Base-by-base conservation (phyloP, 2,113 vertebrate species). In the Xenopus borealis region DNA sequence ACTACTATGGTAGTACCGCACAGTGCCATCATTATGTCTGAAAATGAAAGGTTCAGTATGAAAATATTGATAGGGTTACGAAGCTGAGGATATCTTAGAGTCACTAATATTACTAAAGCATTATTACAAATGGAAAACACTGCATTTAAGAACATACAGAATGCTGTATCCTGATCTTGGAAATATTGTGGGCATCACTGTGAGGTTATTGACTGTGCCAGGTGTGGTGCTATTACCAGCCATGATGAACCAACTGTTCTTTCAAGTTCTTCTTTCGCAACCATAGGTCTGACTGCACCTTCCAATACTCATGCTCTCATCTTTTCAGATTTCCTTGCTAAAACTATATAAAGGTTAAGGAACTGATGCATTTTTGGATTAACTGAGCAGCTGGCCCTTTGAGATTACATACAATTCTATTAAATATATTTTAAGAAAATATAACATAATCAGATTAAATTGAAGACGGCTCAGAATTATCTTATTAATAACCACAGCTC, bases 121-220 rank as follows among this genome's bases (percentile, higher is more conserved):
- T 90, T 89, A 79, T 90, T 91, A 46, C 88, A 87, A 8, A 89
- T 81, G 0, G 85, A 83, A 44, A 89, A 68, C 44, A 88, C 57
- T 0, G 85, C 86, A 82, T 82, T 72, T 53, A 88, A 84, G 11
- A 65, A 80, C 68, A 79, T 19, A 86, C 11, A 92, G 66, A 3
- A 88, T 82, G n/a, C 82, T 87, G 81, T 83, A 89, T 78, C 82
- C 85, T 78, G 83, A 67, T 20, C 73, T 82, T 3, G 83, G 84
- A 61, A 89, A 90, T 80, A 86, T 65, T 0, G 83, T 86, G n/a
- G 81, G 85, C 3, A 20, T 1, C 50, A 62, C 79, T 0, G 81
- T 78, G 44, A 68, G 18, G 11, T 10, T 76, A 13, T 62, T 46
- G 2, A 1, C 40, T 20, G 12, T 14, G 53, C 12, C 45, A 66